Percentiles rank a stretch among this genome's conserved stretches.
These are phyloP conservation scores for Rissa tridactyla DNA, from an alignment of 2,113 vertebrate species.

Conservation along the genomic window DNA sequence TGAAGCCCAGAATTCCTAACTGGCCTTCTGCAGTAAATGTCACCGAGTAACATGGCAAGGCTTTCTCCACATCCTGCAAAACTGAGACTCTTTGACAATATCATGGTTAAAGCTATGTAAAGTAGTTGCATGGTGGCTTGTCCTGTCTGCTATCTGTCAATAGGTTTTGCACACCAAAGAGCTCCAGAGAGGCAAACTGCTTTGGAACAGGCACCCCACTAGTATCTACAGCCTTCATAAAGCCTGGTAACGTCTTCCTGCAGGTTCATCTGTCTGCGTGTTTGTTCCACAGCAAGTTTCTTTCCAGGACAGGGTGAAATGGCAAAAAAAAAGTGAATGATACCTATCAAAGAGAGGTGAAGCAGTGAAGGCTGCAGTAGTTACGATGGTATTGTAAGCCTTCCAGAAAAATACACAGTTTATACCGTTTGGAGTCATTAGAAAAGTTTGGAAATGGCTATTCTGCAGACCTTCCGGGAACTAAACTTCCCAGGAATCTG, in stretches of 20 bases:
- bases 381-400: neutral
- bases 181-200: neutral
- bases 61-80: neutral
- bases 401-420: neutral
- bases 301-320: neutral
- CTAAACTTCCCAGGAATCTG: neutral
- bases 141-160: neutral
- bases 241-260: neutral
- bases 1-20: neutral
- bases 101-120: neutral
- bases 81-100: rapidly evolving
- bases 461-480: neutral
- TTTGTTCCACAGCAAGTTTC: neutral
- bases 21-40: neutral
- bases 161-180: neutral
- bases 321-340: neutral
- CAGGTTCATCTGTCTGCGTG: neutral
- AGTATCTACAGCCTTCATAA: neutral
- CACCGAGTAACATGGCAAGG: rapidly evolving
- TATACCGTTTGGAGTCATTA: neutral
- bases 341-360: neutral
- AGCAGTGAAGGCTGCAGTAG: neutral
- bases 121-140: neutral
- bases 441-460: neutral
- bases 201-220: neutral